Percentiles rank a stretch among this genome's conserved stretches.
Conservation (phyloP, 2,888 invertebrate species). For the Encarsia formosa region DNA sequence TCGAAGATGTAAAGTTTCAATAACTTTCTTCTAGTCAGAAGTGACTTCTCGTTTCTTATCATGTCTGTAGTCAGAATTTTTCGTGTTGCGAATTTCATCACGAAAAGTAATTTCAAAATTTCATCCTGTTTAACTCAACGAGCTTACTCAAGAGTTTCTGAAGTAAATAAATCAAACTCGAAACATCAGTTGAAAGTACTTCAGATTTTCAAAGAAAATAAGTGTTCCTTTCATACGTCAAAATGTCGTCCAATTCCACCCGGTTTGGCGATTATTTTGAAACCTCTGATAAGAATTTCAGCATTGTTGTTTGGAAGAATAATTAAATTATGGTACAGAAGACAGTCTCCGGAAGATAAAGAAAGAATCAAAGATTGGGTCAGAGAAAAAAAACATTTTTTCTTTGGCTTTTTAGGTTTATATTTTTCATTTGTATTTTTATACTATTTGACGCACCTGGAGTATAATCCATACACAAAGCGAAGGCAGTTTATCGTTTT, state of each 20-base stretch:
- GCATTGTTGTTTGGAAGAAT: conserved; percentile 46
- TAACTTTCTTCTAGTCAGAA: no score
- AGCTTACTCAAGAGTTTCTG: conserved; percentile 3
- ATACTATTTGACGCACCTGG: conserved; percentile 50
- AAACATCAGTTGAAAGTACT: conserved; percentile 4
- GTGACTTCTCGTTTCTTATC: no score
- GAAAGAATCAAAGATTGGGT: conserved; percentile 35
- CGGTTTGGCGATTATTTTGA: conserved; percentile 38
- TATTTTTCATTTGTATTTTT: conserved; percentile 29
- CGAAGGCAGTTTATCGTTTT: conserved; percentile 55
- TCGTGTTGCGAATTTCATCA: conserved; percentile 3
- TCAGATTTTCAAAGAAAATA: conserved; percentile 5
- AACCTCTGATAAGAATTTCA: conserved; percentile 41
- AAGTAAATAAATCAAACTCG: conserved; percentile 6
- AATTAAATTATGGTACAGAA: conserved; percentile 51
- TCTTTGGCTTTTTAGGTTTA: conserved; percentile 33
- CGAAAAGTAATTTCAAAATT: conserved; percentile 6
- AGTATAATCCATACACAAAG: conserved; percentile 55
- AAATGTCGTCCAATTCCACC: conserved; percentile 37
- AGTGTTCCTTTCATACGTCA: conserved; percentile 37
- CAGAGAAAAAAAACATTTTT: conserved; percentile 20
- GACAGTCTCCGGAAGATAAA: conserved; percentile 43
- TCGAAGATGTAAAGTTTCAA: no score
- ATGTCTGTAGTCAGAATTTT: conserved; percentile 17
- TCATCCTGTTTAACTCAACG: conserved; percentile 7